phyloP scores from a whole-genome alignment of 2,797 vertebrate genomes.

The Anabacerthia variegaticeps region DNA sequence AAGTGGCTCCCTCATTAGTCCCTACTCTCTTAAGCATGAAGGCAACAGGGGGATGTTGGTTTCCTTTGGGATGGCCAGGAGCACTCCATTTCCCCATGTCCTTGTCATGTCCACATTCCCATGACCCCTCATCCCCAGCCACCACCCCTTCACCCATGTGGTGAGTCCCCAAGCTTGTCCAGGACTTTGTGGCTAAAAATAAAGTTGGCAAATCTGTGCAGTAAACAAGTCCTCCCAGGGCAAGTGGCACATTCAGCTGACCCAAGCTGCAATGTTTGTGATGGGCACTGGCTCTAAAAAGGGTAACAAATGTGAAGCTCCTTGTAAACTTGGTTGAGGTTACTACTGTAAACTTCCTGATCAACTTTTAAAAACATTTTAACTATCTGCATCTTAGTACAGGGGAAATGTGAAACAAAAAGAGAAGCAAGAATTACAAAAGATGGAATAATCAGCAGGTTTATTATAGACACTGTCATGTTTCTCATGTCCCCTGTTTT shows the following conservation, averaged over 20 bases:
- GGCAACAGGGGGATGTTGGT: neutral
- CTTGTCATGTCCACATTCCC: neutral
- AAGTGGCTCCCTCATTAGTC: neutral
- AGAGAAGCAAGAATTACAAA: neutral
- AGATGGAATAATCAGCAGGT: neutral
- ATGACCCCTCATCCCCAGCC: neutral
- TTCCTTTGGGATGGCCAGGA: neutral
- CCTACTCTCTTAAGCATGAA: fast-evolving
- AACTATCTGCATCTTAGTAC: neutral
- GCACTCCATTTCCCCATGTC: neutral
- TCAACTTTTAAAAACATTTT: neutral
- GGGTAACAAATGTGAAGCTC: neutral
- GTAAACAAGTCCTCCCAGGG: neutral
- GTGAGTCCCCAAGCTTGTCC: neutral
- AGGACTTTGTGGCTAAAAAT: neutral
- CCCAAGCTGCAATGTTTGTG: neutral
- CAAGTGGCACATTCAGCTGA: neutral
- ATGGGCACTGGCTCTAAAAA: neutral
- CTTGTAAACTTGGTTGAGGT: neutral
- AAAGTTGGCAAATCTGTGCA: neutral
- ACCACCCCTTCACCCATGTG: neutral
- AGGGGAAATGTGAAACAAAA: neutral
- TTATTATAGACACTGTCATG: neutral
- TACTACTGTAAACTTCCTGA: neutral
- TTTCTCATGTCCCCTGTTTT: neutral